Conservation (phyloP, 2,797 vertebrate species). For the Cynopterus sphinx region DNA sequence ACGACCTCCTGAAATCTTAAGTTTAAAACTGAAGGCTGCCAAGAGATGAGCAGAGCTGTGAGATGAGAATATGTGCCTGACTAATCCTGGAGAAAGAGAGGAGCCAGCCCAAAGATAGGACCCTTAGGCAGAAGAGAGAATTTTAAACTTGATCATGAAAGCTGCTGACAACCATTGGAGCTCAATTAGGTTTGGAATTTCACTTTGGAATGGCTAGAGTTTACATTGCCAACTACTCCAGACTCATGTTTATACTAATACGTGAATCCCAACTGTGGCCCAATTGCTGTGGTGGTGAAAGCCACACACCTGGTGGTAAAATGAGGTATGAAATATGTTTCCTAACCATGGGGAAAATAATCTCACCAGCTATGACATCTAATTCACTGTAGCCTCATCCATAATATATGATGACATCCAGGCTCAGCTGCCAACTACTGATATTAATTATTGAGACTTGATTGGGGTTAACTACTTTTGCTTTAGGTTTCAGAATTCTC, state of each 20-base stretch:
- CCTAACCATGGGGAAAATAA: constrained; percentile 13
- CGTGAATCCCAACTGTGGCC: background rate
- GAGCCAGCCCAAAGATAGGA: constrained; percentile 68
- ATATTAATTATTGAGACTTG: constrained; percentile 29
- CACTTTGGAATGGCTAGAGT: background rate
- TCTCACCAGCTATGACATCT: background rate
- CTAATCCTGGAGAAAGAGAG: constrained; percentile 53
- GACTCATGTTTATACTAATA: background rate
- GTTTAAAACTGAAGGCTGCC: constrained; percentile 56
- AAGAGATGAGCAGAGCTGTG: constrained; percentile 29
- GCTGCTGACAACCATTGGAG: constrained; percentile 27
- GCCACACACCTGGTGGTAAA: background rate
- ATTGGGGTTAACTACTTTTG: constrained; percentile 49
- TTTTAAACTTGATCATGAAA: background rate
- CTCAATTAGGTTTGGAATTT: constrained; percentile 30
- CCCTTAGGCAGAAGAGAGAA: constrained; percentile 32
- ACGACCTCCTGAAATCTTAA: constrained; percentile 38
- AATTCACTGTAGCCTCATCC: constrained; percentile 4
- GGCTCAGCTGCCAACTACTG: constrained; percentile 3
- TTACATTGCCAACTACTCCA: background rate
- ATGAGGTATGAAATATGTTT: background rate
- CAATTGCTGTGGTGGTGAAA: background rate
- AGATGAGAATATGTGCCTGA: background rate
- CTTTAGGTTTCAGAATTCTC: background rate
- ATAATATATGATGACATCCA: background rate